Percentiles rank a stretch among this genome's conserved stretches.
phyloP scores from a whole-genome alignment of 2,888 invertebrate species.

The Sphaerophoria taeniata region DNA sequence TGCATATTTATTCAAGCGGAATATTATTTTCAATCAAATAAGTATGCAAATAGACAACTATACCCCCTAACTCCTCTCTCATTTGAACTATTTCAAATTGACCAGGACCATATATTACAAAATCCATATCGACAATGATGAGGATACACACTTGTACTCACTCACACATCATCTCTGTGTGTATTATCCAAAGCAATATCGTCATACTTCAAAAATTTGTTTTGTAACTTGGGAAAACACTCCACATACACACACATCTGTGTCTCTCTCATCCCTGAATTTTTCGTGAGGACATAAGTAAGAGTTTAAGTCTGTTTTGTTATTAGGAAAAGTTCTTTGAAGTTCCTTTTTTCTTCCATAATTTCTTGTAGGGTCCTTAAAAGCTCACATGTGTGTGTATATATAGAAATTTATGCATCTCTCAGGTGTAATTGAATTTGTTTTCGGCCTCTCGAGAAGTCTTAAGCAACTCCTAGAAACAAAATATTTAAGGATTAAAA shows the following conservation, averaged over 20 bases:
- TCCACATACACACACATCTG: background rate
- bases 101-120: background rate
- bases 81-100: constrained; percentile 23
- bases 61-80: constrained; percentile 1
- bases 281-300: background rate
- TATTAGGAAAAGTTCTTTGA: constrained; percentile 32
- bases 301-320: constrained; percentile 12
- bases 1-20: constrained; percentile 52
- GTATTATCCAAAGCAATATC: constrained; percentile 15
- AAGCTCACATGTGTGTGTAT: background rate
- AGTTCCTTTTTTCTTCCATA: background rate
- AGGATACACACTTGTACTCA: background rate
- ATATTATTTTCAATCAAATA: constrained; percentile 28
- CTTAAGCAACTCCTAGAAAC: background rate
- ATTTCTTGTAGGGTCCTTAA: background rate
- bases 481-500: constrained; percentile 43
- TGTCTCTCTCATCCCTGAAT: background rate
- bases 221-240: constrained; percentile 14
- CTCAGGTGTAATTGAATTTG: constrained; percentile 48
- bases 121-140: background rate
- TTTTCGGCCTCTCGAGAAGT: background rate
- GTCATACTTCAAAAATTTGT: constrained; percentile 20
- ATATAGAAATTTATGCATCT: constrained; percentile 37
- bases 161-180: background rate
- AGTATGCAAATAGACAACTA: constrained; percentile 27